phyloP scores from a whole-genome alignment of 1,140 invertebrate species.

The Platyscapa corneri region DNA sequence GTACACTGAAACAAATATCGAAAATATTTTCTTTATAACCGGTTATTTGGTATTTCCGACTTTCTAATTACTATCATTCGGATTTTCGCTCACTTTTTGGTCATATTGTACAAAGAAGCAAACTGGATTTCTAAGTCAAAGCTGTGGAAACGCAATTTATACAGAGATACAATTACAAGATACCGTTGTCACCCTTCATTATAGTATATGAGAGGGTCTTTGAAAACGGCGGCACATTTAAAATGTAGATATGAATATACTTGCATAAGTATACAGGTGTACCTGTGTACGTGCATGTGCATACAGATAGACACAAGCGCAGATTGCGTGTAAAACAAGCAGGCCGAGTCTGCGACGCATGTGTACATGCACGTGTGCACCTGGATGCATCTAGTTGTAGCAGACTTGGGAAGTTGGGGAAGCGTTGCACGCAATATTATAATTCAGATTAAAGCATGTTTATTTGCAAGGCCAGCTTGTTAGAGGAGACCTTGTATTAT shows the following conservation, averaged over 20 bases:
- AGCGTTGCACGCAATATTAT: not conserved
- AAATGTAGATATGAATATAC: not conserved
- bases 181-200: not conserved
- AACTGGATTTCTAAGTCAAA: not conserved
- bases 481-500: not conserved
- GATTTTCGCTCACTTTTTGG: not conserved
- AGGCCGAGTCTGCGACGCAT: not conserved
- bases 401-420: not conserved
- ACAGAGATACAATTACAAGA: constrained; percentile 36
- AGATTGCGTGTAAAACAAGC: constrained; percentile 1
- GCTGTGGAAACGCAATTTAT: not conserved
- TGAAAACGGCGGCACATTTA: constrained; percentile 21
- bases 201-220: constrained; percentile 3
- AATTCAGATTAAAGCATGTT: constrained; percentile 40
- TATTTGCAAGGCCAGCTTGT: not conserved
- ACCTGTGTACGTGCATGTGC: no score
- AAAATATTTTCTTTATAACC: not conserved
- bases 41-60: not conserved
- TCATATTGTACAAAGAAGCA: not conserved
- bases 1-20: not conserved
- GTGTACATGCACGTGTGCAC: constrained; percentile 11
- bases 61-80: not conserved
- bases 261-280: no score
- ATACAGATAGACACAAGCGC: not conserved
- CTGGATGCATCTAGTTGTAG: not conserved